Percentiles rank a stretch among this genome's conserved stretches.
phyloP scores from a whole-genome alignment of 2,113 vertebrate genomes.

The Corythaixoides concolor region DNA sequence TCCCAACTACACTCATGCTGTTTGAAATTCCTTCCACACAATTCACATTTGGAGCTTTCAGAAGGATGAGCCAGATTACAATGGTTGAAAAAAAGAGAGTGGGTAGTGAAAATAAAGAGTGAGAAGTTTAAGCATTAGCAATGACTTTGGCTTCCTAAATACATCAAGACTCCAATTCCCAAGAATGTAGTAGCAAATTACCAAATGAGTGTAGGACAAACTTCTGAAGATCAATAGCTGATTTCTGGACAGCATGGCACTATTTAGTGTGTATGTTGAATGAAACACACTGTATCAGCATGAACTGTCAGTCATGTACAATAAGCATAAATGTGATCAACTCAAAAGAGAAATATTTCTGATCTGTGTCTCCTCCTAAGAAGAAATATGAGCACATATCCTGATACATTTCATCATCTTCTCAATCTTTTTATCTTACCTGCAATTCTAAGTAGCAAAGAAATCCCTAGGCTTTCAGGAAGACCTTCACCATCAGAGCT shows the following conservation, averaged over 20 bases:
- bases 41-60: neutral
- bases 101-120: neutral
- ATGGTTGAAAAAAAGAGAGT: neutral
- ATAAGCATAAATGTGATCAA: neutral
- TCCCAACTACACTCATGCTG: neutral
- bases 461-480: neutral
- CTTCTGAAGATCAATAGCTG: neutral
- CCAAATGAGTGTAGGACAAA: neutral
- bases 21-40: neutral
- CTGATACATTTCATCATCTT: neutral
- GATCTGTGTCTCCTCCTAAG: neutral
- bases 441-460: neutral
- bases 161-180: neutral
- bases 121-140: neutral
- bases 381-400: neutral
- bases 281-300: neutral
- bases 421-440: neutral
- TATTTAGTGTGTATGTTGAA: neutral
- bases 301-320: neutral
- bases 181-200: neutral
- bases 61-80: neutral
- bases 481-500: neutral
- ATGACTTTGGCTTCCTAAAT: neutral
- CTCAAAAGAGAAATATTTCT: neutral
- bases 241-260: neutral